Percentiles rank a stretch among this genome's conserved stretches.
phyloP scores from a whole-genome alignment of 2,888 invertebrate genomes.

The Thalpophila matura region DNA sequence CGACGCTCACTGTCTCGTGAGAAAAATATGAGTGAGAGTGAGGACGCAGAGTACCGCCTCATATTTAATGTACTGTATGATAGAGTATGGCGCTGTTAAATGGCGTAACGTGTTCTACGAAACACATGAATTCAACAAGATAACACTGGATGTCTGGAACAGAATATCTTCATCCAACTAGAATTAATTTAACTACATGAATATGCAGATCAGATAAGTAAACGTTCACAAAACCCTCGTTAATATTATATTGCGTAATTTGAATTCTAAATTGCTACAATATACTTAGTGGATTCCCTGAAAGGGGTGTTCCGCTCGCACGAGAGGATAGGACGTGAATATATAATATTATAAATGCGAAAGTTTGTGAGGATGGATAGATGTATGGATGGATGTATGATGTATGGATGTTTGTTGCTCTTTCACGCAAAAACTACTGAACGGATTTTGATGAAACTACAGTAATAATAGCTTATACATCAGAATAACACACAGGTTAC shows the following conservation, averaged over 20 bases:
- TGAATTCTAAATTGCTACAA: constrained; percentile 9
- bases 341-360: not conserved
- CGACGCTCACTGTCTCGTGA: not conserved
- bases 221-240: not conserved
- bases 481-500: too few species aligned
- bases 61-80: constrained; percentile 10
- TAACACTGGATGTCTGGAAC: constrained; percentile 2
- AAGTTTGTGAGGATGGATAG: too few species aligned
- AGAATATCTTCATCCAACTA: constrained; percentile 16
- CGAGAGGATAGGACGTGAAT: not conserved
- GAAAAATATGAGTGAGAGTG: not conserved
- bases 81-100: constrained; percentile 1
- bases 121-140: constrained; percentile 2
- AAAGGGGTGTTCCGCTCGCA: not conserved
- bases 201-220: constrained; percentile 21
- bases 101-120: not conserved
- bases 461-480: too few species aligned
- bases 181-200: constrained; percentile 17
- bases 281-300: not conserved
- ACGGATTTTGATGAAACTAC: too few species aligned
- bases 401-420: too few species aligned
- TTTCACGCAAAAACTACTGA: too few species aligned
- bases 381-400: too few species aligned
- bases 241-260: constrained; percentile 6
- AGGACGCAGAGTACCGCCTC: not conserved